These are phyloP conservation scores for Papilio dardanus DNA, from an alignment of 1,140 invertebrate species.

Conservation along the genomic window DNA sequence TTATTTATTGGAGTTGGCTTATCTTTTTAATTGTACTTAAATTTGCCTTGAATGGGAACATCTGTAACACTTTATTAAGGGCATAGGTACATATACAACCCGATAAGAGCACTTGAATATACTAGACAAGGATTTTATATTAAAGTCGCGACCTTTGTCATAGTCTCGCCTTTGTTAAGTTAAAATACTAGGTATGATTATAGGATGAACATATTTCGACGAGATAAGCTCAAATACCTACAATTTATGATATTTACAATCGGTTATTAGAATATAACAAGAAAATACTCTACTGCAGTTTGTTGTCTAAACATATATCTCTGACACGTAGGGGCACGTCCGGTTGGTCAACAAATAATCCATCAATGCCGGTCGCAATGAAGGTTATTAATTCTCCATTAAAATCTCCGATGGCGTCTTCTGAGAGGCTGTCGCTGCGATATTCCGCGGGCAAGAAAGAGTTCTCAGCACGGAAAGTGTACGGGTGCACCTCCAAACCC, in stretches of 20 bases:
- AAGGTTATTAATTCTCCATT: constrained; percentile 63
- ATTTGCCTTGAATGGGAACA: neutral
- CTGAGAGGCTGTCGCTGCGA: constrained; percentile 54
- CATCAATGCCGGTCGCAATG: constrained; percentile 68
- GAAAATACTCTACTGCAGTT: neutral
- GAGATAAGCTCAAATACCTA: neutral
- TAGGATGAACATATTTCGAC: neutral
- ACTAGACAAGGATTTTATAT: neutral
- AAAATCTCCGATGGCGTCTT: constrained; percentile 60
- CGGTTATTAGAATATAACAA: constrained; percentile 5
- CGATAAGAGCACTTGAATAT: neutral
- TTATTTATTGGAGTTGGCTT: too few relatives aligned
- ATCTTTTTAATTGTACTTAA: neutral
- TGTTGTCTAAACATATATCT: constrained; percentile 47
- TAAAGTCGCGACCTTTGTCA: neutral
- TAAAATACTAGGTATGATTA: neutral
- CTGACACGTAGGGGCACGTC: constrained; percentile 59
- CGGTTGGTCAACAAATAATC: constrained; percentile 72
- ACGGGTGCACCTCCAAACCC: constrained; percentile 74
- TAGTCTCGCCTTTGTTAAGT: neutral
- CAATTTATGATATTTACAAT: neutral
- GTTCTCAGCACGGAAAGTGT: constrained; percentile 74
- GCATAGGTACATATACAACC: neutral
- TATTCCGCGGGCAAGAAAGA: constrained; percentile 66
- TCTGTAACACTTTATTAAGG: neutral